Base-by-base conservation (phyloP, 2,888 invertebrate genomes). In the Hermaeophaga mercurialis region DNA sequence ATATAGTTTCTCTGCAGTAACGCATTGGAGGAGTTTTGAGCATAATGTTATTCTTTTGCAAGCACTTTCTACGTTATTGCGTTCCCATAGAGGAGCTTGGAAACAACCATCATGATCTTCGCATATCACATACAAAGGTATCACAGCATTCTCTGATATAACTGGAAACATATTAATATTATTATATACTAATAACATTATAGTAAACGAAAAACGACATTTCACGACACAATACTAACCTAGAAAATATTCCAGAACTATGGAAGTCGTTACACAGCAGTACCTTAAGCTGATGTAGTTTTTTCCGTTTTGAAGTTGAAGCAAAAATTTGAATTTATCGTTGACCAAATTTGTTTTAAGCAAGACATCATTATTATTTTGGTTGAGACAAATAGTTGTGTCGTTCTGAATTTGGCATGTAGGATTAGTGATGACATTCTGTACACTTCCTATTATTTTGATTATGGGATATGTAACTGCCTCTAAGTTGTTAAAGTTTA, bases 1-100 rank as follows among this genome's bases (percentile, higher is more conserved):
- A 63, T 84, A 82, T 17, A 96, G 78, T 75, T 94, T 95, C 76
- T 96, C 94, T 0, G 93, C 93, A 60, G 90, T 89, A 64, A 96
- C 80, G 56, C 89, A 85, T 79, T 96, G 96, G 58, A 96, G 84
- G 46, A 96, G 79, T 70, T 90, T 86, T 8, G 90, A 83, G 41
- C 90, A 89, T 4, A 93, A 77, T 50, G 85, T 82, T 68, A 96
- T 91, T 69, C 91, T 83, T 26, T 83, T 80, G 66, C 88, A 87
- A 12, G 91, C 94, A 75, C 87, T 87, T 71, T 87, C 84, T 14
- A 85, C 80, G 1, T 87, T 85, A 66, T 78, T 79, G 38, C 79
- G 75, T 66, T 79, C 76, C 12, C 70, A 70, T n/a, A 70, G 65
- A 1, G 82, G 80, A 3, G 76, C 80, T 80, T 91, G 90, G 74